Evolutionary conservation across 2,797 vertebrate genomes (phyloP), one percentile per base, ranked within the genome.

Genomic region (Gymnoscopelus microlampas): DNA sequence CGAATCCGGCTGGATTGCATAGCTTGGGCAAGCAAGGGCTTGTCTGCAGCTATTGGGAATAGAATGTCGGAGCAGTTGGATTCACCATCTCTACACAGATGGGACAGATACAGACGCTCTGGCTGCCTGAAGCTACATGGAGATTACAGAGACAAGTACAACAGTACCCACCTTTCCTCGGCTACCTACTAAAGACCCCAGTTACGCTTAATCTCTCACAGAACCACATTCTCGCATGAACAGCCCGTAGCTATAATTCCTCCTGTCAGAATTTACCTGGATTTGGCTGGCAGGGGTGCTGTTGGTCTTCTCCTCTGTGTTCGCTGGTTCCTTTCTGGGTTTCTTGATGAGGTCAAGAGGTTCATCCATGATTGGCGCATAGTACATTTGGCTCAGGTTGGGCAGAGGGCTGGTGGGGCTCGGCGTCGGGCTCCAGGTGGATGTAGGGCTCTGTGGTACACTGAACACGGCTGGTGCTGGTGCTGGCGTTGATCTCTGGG

Each of bases 301-400:
- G 66, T 87, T 90, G 23, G 72, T 81, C 78, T 88, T 90, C 2
- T 86, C 84, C 44, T 89, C 87, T 65, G 70, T n/a, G 51, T 63
- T 87, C 53, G 89, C 89, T 2, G 85, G 70, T 23, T 91, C 91
- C 70, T 89, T 91, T 66, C 85, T 89, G 6, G 93, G 93, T 82
- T 94, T 94, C 84, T 95, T 95, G 82, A 95, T 93, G 74, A 95
- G 93, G 13, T 92, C 94, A 1, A 95, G 89, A 1, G 94, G 94
- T 78, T 95, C 92, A 0, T 95, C 94, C 88, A 92, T 91, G 66
- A 88, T 76, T 8, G 92, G 93, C 6, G 90, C 68, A 68, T 90
- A 92, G 81, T 90, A 93, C 71, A 90, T 68, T 35, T 91, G 91
- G 44, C 77, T 19, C 19, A 19, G 19, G 19, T 19, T 72, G 48